Conservation (phyloP, 2,888 invertebrate species). For the Theretra japonica region DNA sequence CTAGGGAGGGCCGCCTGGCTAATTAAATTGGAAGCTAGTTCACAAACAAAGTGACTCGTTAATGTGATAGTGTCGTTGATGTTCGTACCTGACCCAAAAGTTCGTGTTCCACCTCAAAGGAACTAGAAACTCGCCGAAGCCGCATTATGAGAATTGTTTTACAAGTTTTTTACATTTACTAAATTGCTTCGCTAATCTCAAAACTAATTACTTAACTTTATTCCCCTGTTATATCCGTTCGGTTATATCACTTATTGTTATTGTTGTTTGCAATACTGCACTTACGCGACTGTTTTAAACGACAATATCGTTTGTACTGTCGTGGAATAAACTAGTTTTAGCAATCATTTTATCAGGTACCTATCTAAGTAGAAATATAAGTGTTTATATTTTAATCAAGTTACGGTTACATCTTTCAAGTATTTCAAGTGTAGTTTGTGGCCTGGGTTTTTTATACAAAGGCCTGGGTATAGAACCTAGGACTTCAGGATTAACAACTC, state of each 20-base stretch:
- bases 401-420: no score
- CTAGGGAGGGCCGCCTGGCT: constrained; percentile 50
- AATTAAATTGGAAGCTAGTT: constrained; percentile 70
- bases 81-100: constrained; percentile 66
- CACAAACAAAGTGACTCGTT: constrained; percentile 66
- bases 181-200: constrained; percentile 37
- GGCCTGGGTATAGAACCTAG: no score
- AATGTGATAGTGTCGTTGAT: constrained; percentile 69
- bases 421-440: no score
- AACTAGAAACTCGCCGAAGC: constrained; percentile 47
- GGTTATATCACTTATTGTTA: constrained; percentile 19
- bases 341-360: not conserved
- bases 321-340: not conserved
- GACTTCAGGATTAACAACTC: no score
- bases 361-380: not conserved
- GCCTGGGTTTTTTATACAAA: no score
- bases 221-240: constrained; percentile 5
- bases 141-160: constrained; percentile 56
- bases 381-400: not conserved
- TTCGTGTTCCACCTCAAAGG: constrained; percentile 60
- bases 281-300: not conserved
- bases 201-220: constrained; percentile 27
- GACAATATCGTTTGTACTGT: not conserved
- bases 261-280: not conserved
- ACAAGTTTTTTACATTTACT: constrained; percentile 52